Percentiles rank a stretch among this genome's conserved stretches.
Evolutionary conservation across 2,113 vertebrate species (phyloP).

Genomic region (Pteronura brasiliensis): DNA sequence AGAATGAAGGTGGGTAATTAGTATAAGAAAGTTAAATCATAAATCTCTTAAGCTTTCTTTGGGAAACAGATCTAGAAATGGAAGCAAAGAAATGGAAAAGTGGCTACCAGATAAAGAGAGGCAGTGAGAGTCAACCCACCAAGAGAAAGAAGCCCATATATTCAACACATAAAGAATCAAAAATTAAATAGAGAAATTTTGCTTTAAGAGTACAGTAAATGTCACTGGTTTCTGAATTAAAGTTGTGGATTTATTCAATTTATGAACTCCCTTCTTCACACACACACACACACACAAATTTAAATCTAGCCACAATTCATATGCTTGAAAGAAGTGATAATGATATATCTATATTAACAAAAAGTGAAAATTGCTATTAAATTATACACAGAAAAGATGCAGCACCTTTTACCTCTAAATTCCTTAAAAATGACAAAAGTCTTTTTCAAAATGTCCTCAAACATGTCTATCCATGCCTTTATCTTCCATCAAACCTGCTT

Average conservation of each 20-base stretch:
- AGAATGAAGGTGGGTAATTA: not conserved
- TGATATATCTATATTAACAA: not conserved
- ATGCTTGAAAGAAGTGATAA: not conserved
- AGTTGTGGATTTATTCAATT: not conserved
- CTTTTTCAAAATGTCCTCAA: not conserved
- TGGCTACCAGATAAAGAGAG: not conserved
- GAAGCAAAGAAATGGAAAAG: not conserved
- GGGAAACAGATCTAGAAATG: not conserved
- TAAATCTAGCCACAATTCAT: not conserved
- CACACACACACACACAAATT: not conserved
- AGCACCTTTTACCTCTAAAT: not conserved
- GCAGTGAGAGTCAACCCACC: not conserved
- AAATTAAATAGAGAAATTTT: not conserved
- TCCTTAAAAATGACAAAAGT: not conserved
- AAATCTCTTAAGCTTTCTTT: not conserved
- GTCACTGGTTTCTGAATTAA: not conserved
- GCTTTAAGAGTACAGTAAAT: not conserved
- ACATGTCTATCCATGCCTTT: not conserved
- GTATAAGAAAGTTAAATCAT: not conserved
- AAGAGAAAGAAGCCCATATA: not conserved
- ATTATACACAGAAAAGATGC: not conserved
- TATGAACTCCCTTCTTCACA: not conserved
- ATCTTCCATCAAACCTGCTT: not conserved
- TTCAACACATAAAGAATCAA: not conserved
- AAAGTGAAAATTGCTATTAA: not conserved